Percentiles rank a stretch among this genome's conserved stretches.
These are phyloP conservation scores for Falco columbarius DNA, from an alignment of 2,797 vertebrate genomes.

Conservation along the genomic window DNA sequence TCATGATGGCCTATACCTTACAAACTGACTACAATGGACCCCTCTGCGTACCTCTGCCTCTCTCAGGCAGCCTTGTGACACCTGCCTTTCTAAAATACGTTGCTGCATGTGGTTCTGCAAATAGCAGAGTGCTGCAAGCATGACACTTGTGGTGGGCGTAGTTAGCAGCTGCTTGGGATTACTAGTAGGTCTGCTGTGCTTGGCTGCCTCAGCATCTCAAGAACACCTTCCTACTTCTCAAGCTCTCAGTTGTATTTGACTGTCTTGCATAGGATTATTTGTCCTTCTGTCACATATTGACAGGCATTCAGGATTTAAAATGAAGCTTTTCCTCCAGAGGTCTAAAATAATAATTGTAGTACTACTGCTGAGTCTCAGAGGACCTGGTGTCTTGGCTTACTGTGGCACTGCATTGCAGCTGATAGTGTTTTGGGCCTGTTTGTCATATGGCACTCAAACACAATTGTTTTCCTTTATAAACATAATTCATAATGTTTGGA, in stretches of 20 bases:
- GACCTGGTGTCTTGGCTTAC: not conserved
- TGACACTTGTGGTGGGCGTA: not conserved
- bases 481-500: not conserved
- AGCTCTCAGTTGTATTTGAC: not conserved
- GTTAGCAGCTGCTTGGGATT: not conserved
- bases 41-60: not conserved
- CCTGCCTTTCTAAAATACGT: not conserved
- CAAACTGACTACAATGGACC: not conserved
- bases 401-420: not conserved
- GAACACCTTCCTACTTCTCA: not conserved
- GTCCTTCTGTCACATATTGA: not conserved
- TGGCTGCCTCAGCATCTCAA: not conserved
- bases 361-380: not conserved
- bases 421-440: not conserved
- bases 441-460: not conserved
- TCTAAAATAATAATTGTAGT: not conserved
- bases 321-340: not conserved
- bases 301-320: conserved; percentile 4
- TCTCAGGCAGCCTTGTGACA: not conserved
- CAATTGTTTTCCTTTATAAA: conserved; percentile 39
- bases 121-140: not conserved
- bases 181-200: not conserved
- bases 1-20: not conserved
- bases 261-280: not conserved
- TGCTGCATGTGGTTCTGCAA: not conserved